A percentile compares a stretch with the other conserved stretches of the same genome.
Conservation (phyloP, 2,888 invertebrate genomes). For the Argyresthia albistria region DNA sequence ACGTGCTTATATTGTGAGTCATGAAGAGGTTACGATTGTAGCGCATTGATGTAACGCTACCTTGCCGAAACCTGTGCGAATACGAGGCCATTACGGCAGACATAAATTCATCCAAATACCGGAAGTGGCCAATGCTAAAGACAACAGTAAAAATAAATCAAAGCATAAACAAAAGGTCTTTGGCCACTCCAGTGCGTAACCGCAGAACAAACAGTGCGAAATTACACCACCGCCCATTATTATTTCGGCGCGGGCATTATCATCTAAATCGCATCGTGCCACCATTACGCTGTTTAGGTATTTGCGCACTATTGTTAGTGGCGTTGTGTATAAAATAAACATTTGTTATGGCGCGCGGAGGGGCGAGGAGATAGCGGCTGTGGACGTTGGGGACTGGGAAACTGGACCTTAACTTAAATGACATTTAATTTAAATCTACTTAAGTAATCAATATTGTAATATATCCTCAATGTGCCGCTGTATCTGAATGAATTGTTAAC, state of each 20-base stretch:
- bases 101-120: no score
- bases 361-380: constrained; percentile 6
- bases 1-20: no score
- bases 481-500: no score
- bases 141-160: background rate
- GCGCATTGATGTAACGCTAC: no score
- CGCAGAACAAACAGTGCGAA: constrained; percentile 37
- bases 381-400: background rate
- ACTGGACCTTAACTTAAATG: background rate
- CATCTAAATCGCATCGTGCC: constrained; percentile 69
- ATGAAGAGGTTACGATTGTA: no score
- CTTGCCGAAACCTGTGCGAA: no score
- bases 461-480: background rate
- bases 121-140: no score
- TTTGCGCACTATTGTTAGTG: constrained; percentile 72
- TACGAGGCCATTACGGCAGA: no score
- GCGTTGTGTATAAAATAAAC: constrained; percentile 72
- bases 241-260: constrained; percentile 59
- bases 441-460: no score
- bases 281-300: constrained; percentile 68
- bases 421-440: no score
- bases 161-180: background rate
- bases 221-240: constrained; percentile 54
- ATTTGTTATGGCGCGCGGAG: constrained; percentile 62
- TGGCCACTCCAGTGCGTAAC: constrained; percentile 6